Percentiles rank a stretch among this genome's conserved stretches.
Conservation (phyloP, 2,797 vertebrate species). For the Anguilla pacifica region DNA sequence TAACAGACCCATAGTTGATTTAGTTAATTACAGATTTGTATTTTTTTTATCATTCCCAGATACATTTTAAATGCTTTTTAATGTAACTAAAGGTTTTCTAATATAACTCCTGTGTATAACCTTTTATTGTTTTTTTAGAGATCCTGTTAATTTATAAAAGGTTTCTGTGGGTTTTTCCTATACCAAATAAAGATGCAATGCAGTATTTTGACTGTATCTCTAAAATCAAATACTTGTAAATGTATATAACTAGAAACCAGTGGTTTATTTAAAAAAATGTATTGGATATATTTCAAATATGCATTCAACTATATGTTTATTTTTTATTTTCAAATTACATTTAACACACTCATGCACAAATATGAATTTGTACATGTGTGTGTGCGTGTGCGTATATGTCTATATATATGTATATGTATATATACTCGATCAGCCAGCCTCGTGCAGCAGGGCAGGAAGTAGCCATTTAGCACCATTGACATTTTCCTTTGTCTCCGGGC, state of each 20-base stretch:
- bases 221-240: too few relatives aligned
- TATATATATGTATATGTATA: background rate
- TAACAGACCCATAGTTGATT: background rate
- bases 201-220: too few relatives aligned
- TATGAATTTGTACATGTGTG: background rate
- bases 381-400: background rate
- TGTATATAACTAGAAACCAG: too few relatives aligned
- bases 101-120: background rate
- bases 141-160: background rate
- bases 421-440: background rate
- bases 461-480: slow-evolving; percentile 58
- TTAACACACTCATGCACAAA: background rate
- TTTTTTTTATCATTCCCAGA: too few relatives aligned
- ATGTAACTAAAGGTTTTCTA: background rate
- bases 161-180: background rate
- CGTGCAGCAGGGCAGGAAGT: slow-evolving; percentile 58
- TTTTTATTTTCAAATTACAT: background rate
- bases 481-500: slow-evolving; percentile 51
- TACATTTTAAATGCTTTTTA: background rate
- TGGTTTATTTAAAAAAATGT: background rate
- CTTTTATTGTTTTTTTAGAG: background rate
- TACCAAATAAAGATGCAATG: background rate
- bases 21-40: background rate
- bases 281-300: too few relatives aligned
- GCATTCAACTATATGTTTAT: background rate